Base-by-base conservation (phyloP, 2,113 vertebrate genomes). In the Petaurus breviceps region DNA sequence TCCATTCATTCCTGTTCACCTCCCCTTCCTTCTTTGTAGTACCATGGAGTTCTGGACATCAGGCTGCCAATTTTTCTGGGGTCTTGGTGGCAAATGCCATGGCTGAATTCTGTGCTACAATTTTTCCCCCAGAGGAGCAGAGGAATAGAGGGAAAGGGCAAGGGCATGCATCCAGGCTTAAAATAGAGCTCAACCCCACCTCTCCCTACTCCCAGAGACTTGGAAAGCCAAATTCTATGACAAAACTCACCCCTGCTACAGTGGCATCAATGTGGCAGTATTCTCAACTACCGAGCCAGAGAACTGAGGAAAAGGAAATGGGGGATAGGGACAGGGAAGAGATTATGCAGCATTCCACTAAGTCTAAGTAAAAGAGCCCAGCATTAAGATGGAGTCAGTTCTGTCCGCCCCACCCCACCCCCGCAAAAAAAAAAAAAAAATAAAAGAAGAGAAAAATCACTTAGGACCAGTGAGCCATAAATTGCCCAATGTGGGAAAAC, bases 301-400 rank as follows among this genome's bases (percentile, higher is more conserved):
- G 37, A 43, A 43, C 2, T 84, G 68, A 22, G 68, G n/a, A 43
- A 84, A 2, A 43, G 37, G 2, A 43, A 77, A 84, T 43, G 19
- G 19, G 2, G 2, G n/a, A 8, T 19, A 3, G 19, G 19, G 2
- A 4, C 0, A 3, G 37, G 31, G 5, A 77, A 77, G 61, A 19
- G 37, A 7, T 12, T n/a, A 16, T 77, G 68, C 5, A n/a, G 68
- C 68, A 37, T 77, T 77, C 37, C 14, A n/a, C 31, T 5, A 37
- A 37, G 14, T 16, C 61, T n/a, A 3, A 2, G 37, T 37, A 77
- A 77, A 77, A 77, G 14, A n/a, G 37, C 6, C n/a, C 16, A 84
- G n/a, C n/a, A 84, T 84, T 2, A 19, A 84, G 16, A 19, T 84
- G 10, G n/a, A 2, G n/a, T 84, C 68, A 84, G 19, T 84, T 43